Percentiles rank a stretch among this genome's conserved stretches.
These are phyloP conservation scores for Aquatica leii DNA, from an alignment of 2,888 invertebrate species.

Conservation along the genomic window DNA sequence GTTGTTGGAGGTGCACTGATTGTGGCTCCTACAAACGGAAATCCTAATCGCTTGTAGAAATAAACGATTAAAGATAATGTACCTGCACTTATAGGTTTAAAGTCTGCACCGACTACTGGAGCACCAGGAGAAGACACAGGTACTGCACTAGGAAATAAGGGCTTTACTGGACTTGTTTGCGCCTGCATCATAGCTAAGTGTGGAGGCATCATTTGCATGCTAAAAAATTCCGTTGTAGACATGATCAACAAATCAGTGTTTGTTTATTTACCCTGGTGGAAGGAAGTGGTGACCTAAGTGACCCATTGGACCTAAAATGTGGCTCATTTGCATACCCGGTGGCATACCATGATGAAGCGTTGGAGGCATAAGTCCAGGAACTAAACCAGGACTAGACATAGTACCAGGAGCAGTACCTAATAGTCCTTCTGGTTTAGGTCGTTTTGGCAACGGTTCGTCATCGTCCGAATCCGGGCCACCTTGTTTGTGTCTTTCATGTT, in stretches of 20 bases:
- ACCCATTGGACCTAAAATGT: conserved; percentile 75
- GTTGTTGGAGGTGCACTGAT: conserved; percentile 81
- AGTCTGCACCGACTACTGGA: conserved; percentile 68
- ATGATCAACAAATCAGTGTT: conserved; percentile 53
- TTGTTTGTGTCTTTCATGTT: conserved; percentile 88
- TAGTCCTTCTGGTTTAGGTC: conserved; percentile 74
- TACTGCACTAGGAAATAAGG: conserved; percentile 84
- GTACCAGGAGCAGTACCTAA: conserved; percentile 70
- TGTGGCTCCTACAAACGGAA: conserved; percentile 67
- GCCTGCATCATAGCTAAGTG: conserved; percentile 65
- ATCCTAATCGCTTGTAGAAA: conserved; percentile 1
- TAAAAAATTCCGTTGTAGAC: not conserved
- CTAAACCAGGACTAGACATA: conserved; percentile 69
- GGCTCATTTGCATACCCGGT: conserved; percentile 69
- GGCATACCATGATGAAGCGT: conserved; percentile 63
- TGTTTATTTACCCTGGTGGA: conserved; percentile 48
- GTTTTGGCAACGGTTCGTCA: conserved; percentile 83
- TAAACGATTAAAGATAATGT: conserved; percentile 61
- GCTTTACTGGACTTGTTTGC: conserved; percentile 70
- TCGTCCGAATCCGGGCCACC: conserved; percentile 74
- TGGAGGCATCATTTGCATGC: conserved; percentile 65
- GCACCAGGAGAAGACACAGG: conserved; percentile 67
- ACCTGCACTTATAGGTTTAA: conserved; percentile 65
- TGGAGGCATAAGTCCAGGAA: conserved; percentile 72
- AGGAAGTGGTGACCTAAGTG: conserved; percentile 58